Percentiles rank a stretch among this genome's conserved stretches.
Evolutionary conservation across 2,113 vertebrate species (phyloP).

Genomic region (Lasiurus borealis): DNA sequence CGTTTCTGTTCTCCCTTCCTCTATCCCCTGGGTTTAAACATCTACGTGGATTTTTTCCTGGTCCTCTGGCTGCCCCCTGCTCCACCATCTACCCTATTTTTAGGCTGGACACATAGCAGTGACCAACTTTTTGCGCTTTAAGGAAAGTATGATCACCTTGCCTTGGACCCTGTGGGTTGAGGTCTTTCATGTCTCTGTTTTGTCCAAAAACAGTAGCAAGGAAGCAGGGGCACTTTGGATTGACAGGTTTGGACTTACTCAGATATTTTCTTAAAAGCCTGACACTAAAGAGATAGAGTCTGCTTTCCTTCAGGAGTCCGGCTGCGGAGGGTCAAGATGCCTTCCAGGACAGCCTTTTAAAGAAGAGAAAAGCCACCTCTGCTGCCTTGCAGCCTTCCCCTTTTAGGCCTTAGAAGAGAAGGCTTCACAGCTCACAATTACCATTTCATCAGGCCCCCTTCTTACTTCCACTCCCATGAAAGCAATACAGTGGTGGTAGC

Average conservation of each 20-base stretch:
- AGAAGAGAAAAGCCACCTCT: background rate
- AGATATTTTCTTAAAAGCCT: constrained; percentile 64
- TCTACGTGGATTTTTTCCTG: background rate
- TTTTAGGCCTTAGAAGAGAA: background rate
- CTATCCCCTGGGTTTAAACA: background rate
- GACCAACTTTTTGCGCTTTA: background rate
- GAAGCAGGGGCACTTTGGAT: constrained; percentile 17
- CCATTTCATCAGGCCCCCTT: background rate
- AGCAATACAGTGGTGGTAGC: constrained; percentile 57
- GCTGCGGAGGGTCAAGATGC: background rate
- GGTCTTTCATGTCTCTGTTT: background rate
- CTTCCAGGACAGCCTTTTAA: constrained; percentile 55
- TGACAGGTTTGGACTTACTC: constrained; percentile 47
- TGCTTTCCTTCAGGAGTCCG: constrained; percentile 67
- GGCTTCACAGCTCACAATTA: background rate
- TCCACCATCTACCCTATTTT: background rate
- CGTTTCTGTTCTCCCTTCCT: constrained; percentile 13
- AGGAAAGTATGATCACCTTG: background rate
- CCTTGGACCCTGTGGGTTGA: background rate
- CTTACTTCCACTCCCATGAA: background rate
- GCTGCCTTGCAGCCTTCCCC: background rate
- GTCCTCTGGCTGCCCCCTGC: background rate
- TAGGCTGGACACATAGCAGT: background rate
- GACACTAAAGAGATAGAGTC: constrained; percentile 80
- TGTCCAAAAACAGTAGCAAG: constrained; percentile 28